Base-by-base conservation (phyloP, 35 echinoderm and acorn worm species). In the Anneissia japonica region DNA sequence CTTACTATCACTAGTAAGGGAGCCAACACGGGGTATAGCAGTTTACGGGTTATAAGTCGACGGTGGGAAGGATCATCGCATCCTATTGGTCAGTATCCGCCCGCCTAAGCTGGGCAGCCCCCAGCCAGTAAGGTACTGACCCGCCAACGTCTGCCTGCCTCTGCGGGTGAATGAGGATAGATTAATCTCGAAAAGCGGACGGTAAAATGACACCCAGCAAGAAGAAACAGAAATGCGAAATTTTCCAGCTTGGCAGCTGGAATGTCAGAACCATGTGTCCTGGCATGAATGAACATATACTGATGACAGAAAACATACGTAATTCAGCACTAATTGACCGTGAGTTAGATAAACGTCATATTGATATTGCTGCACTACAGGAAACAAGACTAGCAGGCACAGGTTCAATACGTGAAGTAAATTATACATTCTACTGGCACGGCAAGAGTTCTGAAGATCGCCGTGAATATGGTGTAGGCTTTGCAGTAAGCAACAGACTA, bases 401-500 rank as follows among this genome's bases (percentile, higher is more conserved):
- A 28, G 77, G 79, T 16, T 29, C 19, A 1, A 6, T 87, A 2
- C 38, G 28, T 32, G 85, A 79, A 37, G 1, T 5, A 26, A 26
- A 64, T 26, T 64, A 87, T 37, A 82, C 41, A 5, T 85, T 85
- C 31, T 85, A 75, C 72, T 76, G 39, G 74, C 31, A 79, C n/a
- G 85, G 75, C 28, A 80, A 12, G 39, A 37, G 34, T 36, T 32
- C 85, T 11, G 39, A 92, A 1, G 79, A 88, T 35, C 79, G 21
- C 0, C 28, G 86, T 76, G 46, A 79, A 34, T 73, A 88, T 79
- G 90, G 86, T 4, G 90, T 92, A 10, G 90, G 90, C 0, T 92
- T 92, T 39, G 90, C 90, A 34, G 86, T 88, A 38, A 92, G 36
- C 17, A 87, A 83, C 86, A 19, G 72, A 19, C 32, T 92, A 56